These are phyloP conservation scores for Congeria kusceri DNA, from an alignment of 2,888 invertebrate species.

Conservation along the genomic window DNA sequence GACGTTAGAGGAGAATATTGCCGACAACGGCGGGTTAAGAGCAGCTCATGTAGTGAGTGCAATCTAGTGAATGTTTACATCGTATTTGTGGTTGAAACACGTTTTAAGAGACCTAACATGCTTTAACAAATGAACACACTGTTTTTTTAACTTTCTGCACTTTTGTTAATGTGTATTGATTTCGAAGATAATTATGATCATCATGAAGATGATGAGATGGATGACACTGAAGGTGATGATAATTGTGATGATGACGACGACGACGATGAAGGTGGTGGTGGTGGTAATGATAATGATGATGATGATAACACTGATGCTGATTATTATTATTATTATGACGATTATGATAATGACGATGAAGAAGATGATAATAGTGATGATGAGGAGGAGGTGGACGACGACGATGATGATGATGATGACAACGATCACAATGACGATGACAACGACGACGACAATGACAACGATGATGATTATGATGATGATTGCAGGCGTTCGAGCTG, in stretches of 20 bases:
- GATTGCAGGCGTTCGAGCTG: conserved; percentile 76
- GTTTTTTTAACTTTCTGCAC: too few species aligned
- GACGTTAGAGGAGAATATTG: conserved; percentile 83
- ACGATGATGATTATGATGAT: not conserved
- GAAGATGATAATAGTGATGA: not conserved
- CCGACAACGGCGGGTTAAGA: conserved; percentile 82
- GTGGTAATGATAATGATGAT: too few species aligned
- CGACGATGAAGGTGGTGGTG: too few species aligned
- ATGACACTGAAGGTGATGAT: too few species aligned
- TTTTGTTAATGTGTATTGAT: too few species aligned
- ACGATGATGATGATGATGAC: not conserved
- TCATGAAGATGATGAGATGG: too few species aligned
- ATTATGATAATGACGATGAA: not conserved
- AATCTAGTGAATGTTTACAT: not conserved
- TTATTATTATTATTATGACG: not conserved
- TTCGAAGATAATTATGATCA: too few species aligned
- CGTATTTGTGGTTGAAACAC: too few species aligned
- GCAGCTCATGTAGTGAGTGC: conserved; percentile 78
- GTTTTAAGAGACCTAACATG: too few species aligned
- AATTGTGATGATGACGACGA: too few species aligned
- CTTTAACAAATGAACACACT: too few species aligned
- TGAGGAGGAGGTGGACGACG: not conserved
- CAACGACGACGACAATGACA: not conserved
- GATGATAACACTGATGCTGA: too few species aligned
- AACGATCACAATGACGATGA: not conserved